Percentiles rank a stretch among this genome's conserved stretches.
These are phyloP conservation scores for Poeciliopsis turneri DNA, from an alignment of 2,797 vertebrate genomes.

Conservation along the genomic window DNA sequence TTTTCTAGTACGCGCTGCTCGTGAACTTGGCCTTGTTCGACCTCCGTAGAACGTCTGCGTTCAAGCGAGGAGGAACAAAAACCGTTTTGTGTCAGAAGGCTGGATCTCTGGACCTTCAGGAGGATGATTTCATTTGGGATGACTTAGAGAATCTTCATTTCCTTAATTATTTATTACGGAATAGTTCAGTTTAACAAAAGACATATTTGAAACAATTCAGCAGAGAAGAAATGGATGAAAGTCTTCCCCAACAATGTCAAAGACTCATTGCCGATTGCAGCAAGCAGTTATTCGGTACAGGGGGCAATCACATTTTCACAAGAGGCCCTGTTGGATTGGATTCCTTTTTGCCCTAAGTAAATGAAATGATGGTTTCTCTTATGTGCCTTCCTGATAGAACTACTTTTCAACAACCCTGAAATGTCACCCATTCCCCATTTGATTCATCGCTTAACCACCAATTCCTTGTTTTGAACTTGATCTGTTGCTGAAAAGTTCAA, in stretches of 20 bases:
- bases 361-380: too few species aligned
- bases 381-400: neutral
- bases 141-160: neutral
- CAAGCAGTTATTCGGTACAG: neutral
- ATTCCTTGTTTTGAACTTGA: neutral
- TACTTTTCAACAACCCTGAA: neutral
- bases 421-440: neutral
- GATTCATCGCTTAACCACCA: neutral
- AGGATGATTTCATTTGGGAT: neutral
- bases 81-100: neutral
- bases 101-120: slow-evolving; percentile 31
- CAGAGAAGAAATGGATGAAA: neutral
- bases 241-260: neutral
- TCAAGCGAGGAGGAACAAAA: neutral
- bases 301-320: neutral
- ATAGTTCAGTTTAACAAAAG: too few species aligned
- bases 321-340: neutral
- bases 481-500: neutral
- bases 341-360: neutral
- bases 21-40: neutral
- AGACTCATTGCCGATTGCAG: neutral
- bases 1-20: slow-evolving; percentile 30
- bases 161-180: neutral
- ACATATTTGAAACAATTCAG: neutral
- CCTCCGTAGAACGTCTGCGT: neutral